These are phyloP conservation scores for Lacerta viridis DNA, from an alignment of 2,797 vertebrate genomes.

Conservation along the genomic window DNA sequence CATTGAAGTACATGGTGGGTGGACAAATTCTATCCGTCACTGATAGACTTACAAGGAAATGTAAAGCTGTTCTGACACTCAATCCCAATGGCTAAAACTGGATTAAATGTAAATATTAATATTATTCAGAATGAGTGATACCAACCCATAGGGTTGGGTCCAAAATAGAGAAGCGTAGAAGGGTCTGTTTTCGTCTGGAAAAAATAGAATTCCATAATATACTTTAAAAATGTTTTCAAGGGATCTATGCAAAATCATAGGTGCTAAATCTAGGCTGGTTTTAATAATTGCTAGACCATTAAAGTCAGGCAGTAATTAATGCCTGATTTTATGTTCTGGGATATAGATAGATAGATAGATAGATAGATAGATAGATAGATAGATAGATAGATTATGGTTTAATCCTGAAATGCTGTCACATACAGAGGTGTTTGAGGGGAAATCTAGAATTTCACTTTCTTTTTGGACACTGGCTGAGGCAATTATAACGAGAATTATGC, in stretches of 20 bases:
- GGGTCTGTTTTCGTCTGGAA: conserved; percentile 66
- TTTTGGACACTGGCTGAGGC: neutral
- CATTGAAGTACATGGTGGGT: conserved; percentile 66
- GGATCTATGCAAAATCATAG: conserved; percentile 57
- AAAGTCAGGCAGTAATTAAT: conserved; percentile 48
- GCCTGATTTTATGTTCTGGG: conserved; percentile 29
- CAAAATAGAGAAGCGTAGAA: conserved; percentile 57
- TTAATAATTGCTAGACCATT: conserved; percentile 56
- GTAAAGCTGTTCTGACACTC: conserved; percentile 71
- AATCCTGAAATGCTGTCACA: neutral
- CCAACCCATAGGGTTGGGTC: conserved; percentile 62
- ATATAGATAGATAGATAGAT: neutral
- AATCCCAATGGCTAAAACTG: conserved; percentile 71
- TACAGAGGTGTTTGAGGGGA: neutral
- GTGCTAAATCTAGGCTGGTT: conserved; percentile 51
- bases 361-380: too few relatives aligned
- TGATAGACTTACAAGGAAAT: conserved; percentile 70
- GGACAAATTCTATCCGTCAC: conserved; percentile 63
- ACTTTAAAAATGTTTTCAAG: conserved; percentile 59
- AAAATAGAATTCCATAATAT: conserved; percentile 59
- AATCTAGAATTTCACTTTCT: neutral
- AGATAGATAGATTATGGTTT: neutral
- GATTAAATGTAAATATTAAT: conserved; percentile 65
- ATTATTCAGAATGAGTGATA: conserved; percentile 66
- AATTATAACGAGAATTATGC: neutral